These are phyloP conservation scores for Chaetorhynchus papuensis DNA, from an alignment of 2,113 vertebrate genomes.

Conservation along the genomic window DNA sequence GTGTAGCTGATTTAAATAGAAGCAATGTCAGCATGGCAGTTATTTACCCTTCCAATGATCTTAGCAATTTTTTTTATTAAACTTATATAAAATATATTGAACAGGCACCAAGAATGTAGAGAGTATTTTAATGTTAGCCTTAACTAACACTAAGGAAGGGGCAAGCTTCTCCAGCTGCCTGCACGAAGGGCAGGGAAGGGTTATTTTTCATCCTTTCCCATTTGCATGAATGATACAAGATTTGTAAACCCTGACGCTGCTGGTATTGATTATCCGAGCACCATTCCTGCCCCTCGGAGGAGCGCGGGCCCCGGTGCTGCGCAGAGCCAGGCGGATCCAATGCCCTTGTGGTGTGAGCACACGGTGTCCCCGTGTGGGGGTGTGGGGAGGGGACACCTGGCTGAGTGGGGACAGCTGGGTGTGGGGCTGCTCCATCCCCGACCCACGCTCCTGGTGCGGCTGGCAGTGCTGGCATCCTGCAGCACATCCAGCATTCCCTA, in stretches of 20 bases:
- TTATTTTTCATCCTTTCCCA: neutral
- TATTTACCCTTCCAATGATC: conserved; percentile 72
- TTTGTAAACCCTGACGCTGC: neutral
- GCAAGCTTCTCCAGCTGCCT: neutral
- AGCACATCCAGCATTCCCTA: conserved; percentile 60
- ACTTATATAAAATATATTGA: conserved; percentile 56
- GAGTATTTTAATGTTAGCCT: conserved; percentile 44
- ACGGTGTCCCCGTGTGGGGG: fast-evolving
- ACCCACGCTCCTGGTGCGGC: conserved; percentile 62
- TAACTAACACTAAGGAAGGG: conserved; percentile 53
- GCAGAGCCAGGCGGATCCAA: fast-evolving
- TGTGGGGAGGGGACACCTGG: neutral
- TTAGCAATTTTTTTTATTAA: conserved; percentile 63
- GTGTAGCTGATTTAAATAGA: conserved; percentile 78
- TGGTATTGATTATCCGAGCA: neutral
- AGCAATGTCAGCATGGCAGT: conserved; percentile 71
- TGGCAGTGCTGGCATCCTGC: conserved; percentile 71
- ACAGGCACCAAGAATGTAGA: neutral
- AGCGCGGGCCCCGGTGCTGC: fast-evolving
- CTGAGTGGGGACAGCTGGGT: fast-evolving
- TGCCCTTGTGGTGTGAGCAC: fast-evolving
- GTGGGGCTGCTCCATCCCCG: neutral
- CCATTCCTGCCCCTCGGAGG: neutral
- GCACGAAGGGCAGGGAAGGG: conserved; percentile 2
- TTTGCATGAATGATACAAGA: neutral